Evolutionary conservation across 2,113 vertebrate species (phyloP).

Genomic region (human (Homo sapiens)): DNA sequence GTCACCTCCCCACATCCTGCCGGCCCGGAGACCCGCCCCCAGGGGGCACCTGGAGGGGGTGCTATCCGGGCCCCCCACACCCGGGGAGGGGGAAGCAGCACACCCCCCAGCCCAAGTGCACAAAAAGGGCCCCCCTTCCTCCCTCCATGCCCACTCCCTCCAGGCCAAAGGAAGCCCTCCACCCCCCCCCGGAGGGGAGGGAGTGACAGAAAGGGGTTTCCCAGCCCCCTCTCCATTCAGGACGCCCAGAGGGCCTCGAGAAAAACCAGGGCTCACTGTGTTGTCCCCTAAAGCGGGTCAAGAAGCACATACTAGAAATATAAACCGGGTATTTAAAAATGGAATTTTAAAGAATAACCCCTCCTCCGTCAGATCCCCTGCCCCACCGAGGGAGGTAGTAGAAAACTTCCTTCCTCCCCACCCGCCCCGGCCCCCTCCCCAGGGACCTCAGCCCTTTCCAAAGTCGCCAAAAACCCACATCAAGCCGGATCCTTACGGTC

Average conservation of each 20-base stretch:
- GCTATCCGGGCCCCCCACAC: not conserved
- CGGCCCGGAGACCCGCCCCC: not conserved
- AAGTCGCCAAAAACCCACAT: constrained; percentile 28
- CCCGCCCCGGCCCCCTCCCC: not conserved
- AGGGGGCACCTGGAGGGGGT: not conserved
- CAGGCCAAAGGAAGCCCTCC: constrained; percentile 43
- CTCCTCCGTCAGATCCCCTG: not conserved
- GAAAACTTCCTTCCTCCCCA: not conserved
- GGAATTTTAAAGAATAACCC: constrained; percentile 41
- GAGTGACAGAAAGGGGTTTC: not conserved
- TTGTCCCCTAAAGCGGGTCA: constrained; percentile 81
- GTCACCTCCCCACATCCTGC: not conserved
- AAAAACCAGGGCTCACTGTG: constrained; percentile 63
- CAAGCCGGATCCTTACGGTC: not conserved
- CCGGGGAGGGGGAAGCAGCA: not conserved
- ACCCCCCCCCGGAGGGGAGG: not conserved
- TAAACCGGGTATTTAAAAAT: constrained; percentile 84
- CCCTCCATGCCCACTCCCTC: constrained; percentile 34
- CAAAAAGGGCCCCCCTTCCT: constrained; percentile 14
- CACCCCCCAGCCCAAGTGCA: constrained; percentile 54
- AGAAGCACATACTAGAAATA: constrained; percentile 88
- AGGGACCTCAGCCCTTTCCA: not conserved
- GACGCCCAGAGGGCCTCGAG: constrained; percentile 25
- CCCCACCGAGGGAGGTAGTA: not conserved
- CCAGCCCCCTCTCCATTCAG: not conserved